Evolutionary conservation across 2,888 invertebrate genomes (phyloP).

Genomic region (Lycophotia porphyrea): DNA sequence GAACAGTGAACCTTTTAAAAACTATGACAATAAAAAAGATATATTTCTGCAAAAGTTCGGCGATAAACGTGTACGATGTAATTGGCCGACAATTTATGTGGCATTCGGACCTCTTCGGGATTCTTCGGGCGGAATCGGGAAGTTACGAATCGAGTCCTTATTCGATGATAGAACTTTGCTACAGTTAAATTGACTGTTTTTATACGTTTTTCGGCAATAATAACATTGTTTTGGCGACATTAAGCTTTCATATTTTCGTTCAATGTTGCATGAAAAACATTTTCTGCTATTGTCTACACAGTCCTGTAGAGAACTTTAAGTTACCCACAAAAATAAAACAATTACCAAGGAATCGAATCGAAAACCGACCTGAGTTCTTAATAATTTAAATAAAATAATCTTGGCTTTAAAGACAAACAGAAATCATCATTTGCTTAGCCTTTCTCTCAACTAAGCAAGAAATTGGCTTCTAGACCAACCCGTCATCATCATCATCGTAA

Average conservation of each 20-base stretch:
- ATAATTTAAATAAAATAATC: not conserved
- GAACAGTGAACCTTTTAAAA: slow-evolving; percentile 84
- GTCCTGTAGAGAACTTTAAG: not conserved
- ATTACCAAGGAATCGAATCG: not conserved
- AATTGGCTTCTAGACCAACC: not conserved
- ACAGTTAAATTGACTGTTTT: slow-evolving; percentile 56
- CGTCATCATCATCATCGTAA: too few species aligned
- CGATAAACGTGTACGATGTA: slow-evolving; percentile 81
- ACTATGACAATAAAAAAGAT: slow-evolving; percentile 85
- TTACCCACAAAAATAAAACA: not conserved
- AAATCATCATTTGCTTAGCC: not conserved
- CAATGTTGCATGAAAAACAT: slow-evolving; percentile 24
- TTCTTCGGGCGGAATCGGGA: slow-evolving; percentile 71
- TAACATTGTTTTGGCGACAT: slow-evolving; percentile 44
- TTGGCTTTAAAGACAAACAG: not conserved
- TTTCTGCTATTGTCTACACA: not conserved
- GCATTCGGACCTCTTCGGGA: slow-evolving; percentile 68
- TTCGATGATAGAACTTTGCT: slow-evolving; percentile 54
- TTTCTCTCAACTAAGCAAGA: not conserved
- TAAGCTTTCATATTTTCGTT: slow-evolving; percentile 16
- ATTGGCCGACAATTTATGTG: slow-evolving; percentile 82
- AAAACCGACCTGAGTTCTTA: not conserved
- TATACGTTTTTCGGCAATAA: slow-evolving; percentile 54
- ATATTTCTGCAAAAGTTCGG: slow-evolving; percentile 77
- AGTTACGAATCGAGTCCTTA: slow-evolving; percentile 48